Evolutionary conservation across 2,888 invertebrate species (phyloP).

Genomic region (Meteorus colon): DNA sequence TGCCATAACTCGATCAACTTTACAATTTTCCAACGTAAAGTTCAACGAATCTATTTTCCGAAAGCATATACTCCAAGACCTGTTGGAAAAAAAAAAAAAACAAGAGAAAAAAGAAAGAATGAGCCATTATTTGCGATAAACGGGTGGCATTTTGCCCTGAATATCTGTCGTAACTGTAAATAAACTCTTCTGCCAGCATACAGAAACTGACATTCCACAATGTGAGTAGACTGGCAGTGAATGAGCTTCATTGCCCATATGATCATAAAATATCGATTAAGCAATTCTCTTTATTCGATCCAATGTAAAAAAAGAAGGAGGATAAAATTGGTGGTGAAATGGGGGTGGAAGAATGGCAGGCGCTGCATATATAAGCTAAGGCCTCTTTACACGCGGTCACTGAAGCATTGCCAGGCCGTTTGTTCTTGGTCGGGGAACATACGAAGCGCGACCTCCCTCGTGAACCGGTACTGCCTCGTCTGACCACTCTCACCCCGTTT

Average conservation of each 20-base stretch:
- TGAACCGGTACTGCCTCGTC: conserved; percentile 41
- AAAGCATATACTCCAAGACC: no score
- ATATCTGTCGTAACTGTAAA: no score
- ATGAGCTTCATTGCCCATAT: not conserved
- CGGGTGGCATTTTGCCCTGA: no score
- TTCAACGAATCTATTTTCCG: no score
- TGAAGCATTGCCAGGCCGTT: conserved; percentile 48
- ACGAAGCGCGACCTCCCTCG: conserved; percentile 45
- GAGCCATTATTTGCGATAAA: no score
- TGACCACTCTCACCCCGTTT: conserved; percentile 30
- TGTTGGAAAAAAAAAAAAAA: no score
- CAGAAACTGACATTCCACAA: no score
- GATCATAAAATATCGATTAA: not conserved
- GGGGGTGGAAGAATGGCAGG: conserved; percentile 53
- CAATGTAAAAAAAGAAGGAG: conserved; percentile 3
- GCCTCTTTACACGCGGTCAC: conserved; percentile 49
- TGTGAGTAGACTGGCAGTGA: conserved; percentile 1
- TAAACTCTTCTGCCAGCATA: no score
- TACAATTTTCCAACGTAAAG: no score
- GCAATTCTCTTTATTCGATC: conserved; percentile 6
- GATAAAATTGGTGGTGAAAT: conserved; percentile 30
- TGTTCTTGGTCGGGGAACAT: conserved; percentile 49
- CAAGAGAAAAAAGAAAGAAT: no score
- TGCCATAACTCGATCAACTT: no score
- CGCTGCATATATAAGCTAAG: conserved; percentile 54